These are phyloP conservation scores for Plagodis pulveraria DNA, from an alignment of 2,888 invertebrate genomes.

Conservation along the genomic window DNA sequence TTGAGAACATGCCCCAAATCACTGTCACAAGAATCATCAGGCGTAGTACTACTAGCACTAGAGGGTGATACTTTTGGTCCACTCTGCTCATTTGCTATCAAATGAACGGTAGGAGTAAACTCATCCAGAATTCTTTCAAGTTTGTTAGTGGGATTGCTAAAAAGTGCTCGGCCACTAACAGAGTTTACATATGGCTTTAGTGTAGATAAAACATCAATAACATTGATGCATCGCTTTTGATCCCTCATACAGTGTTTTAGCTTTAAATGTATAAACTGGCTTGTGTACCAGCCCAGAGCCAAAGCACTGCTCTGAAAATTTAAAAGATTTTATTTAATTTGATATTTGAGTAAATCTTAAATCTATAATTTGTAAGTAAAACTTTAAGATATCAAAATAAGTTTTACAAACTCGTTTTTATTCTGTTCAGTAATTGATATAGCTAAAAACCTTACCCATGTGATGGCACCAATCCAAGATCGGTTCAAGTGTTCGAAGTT, in stretches of 20 bases:
- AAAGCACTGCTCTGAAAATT: slow-evolving; percentile 84
- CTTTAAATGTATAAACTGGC: slow-evolving; percentile 81
- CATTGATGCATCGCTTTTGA: slow-evolving; percentile 42
- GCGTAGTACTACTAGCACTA: slow-evolving; percentile 38
- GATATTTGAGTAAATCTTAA: too few species aligned
- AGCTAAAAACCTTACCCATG: slow-evolving; percentile 78
- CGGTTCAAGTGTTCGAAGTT: slow-evolving; percentile 72
- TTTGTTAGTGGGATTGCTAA: slow-evolving; percentile 49
- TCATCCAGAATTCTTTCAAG: slow-evolving; percentile 55
- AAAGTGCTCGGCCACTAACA: slow-evolving; percentile 51
- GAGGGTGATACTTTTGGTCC: slow-evolving; percentile 35
- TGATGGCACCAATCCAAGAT: slow-evolving; percentile 81
- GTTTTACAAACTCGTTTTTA: background rate
- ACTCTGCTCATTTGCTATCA: slow-evolving; percentile 69
- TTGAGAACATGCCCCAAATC: slow-evolving; percentile 83
- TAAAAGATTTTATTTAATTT: background rate
- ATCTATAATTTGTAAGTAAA: too few species aligned
- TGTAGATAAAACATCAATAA: slow-evolving; percentile 45
- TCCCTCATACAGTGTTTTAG: slow-evolving; percentile 53
- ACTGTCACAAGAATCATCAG: slow-evolving; percentile 57
- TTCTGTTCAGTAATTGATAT: slow-evolving; percentile 1
- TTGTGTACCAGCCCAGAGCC: slow-evolving; percentile 86
- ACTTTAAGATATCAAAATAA: background rate
- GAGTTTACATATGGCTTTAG: slow-evolving; percentile 55
- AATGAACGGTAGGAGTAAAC: slow-evolving; percentile 65